Conservation (phyloP, 2,113 vertebrate genomes). For the Acanthochromis polyacanthus region DNA sequence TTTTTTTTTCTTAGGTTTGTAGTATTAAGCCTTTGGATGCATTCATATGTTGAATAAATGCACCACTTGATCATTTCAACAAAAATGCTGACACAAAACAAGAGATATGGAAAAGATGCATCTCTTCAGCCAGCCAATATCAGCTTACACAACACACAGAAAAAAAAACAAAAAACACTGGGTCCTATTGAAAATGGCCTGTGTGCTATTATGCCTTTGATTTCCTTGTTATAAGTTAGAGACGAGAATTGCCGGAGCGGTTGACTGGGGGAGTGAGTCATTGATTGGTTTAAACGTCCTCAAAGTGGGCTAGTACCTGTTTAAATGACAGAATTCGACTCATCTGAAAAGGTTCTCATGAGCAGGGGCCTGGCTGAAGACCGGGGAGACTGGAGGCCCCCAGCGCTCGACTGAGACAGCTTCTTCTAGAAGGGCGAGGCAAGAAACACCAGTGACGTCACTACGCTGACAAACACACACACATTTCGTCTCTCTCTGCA, state of each 20-base stretch:
- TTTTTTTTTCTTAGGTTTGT: not conserved
- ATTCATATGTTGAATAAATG: conserved; percentile 8
- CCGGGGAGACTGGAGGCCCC: conserved; percentile 87
- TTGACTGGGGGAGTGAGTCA: conserved; percentile 34
- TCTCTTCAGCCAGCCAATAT: conserved; percentile 78
- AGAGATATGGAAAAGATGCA: conserved; percentile 20
- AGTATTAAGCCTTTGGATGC: not conserved
- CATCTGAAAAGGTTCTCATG: conserved; percentile 99
- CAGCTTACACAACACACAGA: conserved; percentile 60
- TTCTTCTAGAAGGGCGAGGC: conserved; percentile 93
- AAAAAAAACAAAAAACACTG: conserved; percentile 38
- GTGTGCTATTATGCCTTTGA: conserved; percentile 19
- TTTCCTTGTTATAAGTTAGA: conserved; percentile 49
- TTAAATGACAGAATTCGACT: conserved; percentile 94
- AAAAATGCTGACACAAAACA: not conserved
- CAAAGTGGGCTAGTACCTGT: conserved; percentile 90
- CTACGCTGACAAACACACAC: conserved; percentile 57
- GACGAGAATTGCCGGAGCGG: conserved; percentile 16
- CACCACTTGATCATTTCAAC: conserved; percentile 4
- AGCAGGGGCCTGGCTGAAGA: conserved; percentile 96
- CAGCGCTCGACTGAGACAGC: conserved; percentile 86
- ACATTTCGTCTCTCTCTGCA: conserved; percentile 25
- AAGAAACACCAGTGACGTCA: conserved; percentile 83
- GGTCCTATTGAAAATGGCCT: conserved; percentile 16
- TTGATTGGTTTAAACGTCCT: conserved; percentile 67